phyloP scores from a whole-genome alignment of 2,113 vertebrate species.

The Ahaetulla prasina region DNA sequence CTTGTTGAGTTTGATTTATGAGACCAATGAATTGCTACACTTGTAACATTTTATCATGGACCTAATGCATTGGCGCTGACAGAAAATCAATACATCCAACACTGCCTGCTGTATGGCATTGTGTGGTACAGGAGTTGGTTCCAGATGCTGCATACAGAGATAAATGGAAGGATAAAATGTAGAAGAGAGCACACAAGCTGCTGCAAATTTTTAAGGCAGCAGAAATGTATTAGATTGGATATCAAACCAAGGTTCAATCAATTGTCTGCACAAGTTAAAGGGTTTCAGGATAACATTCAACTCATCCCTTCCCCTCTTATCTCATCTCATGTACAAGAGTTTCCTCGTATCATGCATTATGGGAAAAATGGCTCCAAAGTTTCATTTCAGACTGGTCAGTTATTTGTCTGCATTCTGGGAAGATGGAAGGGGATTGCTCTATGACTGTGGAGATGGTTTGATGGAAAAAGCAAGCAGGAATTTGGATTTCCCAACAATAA shows the following conservation, averaged over 20 bases:
- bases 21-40: slow-evolving; percentile 35
- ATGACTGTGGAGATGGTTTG: not conserved
- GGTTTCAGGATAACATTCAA: not conserved
- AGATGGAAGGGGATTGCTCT: not conserved
- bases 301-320: no score
- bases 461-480: not conserved
- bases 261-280: not conserved
- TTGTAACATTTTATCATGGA: slow-evolving; percentile 32
- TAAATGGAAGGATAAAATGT: not conserved
- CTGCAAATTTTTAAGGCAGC: not conserved
- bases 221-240: not conserved
- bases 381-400: not conserved
- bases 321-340: not conserved
- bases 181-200: not conserved
- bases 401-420: not conserved
- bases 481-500: not conserved
- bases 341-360: not conserved
- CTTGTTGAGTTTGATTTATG: slow-evolving; percentile 41
- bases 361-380: not conserved
- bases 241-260: not conserved
- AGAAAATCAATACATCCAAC: slow-evolving; percentile 22
- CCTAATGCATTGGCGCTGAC: slow-evolving; percentile 27
- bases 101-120: slow-evolving; percentile 4
- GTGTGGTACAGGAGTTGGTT: not conserved
- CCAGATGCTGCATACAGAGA: not conserved